Conservation (phyloP, 2,888 invertebrate genomes). For the Ditula angustiorana region DNA sequence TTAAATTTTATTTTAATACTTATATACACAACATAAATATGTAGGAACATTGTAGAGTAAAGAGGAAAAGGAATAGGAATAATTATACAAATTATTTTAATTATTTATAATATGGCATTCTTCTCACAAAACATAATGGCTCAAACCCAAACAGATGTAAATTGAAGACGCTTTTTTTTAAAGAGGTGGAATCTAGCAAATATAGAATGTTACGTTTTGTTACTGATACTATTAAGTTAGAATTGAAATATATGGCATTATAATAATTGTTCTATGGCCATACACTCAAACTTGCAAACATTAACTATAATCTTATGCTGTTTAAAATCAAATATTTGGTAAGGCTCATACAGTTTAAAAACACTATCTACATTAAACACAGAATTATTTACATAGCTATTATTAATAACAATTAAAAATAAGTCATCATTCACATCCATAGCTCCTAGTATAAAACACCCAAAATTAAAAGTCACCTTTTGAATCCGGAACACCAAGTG, state of each 20-base stretch:
- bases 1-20: no score
- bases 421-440: constrained; percentile 55
- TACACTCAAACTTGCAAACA: constrained; percentile 74
- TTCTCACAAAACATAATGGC: no score
- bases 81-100: no score
- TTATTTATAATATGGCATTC: no score
- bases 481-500: constrained; percentile 59
- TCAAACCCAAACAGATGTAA: no score
- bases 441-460: constrained; percentile 62
- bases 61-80: no score
- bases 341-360: constrained; percentile 71
- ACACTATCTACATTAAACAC: constrained; percentile 53
- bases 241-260: background rate
- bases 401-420: constrained; percentile 66
- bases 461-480: constrained; percentile 64
- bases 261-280: constrained; percentile 33
- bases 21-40: no score
- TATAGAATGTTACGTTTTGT: no score
- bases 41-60: no score
- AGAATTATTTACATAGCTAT: constrained; percentile 54
- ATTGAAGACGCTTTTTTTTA: no score
- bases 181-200: no score
- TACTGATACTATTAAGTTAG: no score
- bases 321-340: constrained; percentile 54
- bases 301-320: constrained; percentile 64